phyloP scores from a whole-genome alignment of 2,113 vertebrate species.

The Panthera leo region DNA sequence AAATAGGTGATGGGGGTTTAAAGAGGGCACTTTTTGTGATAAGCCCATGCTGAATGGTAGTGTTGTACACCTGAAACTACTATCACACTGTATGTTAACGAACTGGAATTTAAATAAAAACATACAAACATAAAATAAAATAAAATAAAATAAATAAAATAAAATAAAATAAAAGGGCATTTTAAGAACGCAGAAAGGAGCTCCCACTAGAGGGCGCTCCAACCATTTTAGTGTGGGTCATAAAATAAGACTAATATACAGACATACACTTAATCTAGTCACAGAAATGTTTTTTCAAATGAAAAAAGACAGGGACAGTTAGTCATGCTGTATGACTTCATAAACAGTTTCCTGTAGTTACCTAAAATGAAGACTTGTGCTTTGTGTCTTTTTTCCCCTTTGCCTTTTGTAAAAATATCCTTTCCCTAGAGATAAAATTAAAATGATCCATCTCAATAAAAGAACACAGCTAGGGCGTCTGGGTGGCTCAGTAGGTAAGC shows the following conservation, averaged over 20 bases:
- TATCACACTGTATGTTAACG: background rate
- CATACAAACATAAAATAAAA: background rate
- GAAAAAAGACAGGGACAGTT: background rate
- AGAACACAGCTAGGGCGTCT: background rate
- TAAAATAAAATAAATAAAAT: background rate
- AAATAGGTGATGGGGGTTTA: background rate
- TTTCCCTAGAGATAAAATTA: slow-evolving; percentile 41
- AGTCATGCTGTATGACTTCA: background rate
- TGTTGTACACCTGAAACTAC: background rate
- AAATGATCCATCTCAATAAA: slow-evolving; percentile 42
- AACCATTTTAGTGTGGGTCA: slow-evolving; percentile 16
- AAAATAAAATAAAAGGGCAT: background rate
- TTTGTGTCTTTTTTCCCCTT: background rate
- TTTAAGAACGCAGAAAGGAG: slow-evolving; percentile 1
- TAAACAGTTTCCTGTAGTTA: slow-evolving; percentile 33
- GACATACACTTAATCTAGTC: background rate
- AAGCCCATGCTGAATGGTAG: background rate
- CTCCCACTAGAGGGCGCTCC: slow-evolving; percentile 71
- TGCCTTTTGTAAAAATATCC: slow-evolving; percentile 45
- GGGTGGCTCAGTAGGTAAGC: no score
- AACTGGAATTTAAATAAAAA: background rate
- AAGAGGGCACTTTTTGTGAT: background rate
- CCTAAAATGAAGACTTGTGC: slow-evolving; percentile 9
- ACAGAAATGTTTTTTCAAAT: background rate
- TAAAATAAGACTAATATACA: background rate